Evolutionary conservation across 2,113 vertebrate genomes (phyloP).

Genomic region (Mormyrus lacerda): DNA sequence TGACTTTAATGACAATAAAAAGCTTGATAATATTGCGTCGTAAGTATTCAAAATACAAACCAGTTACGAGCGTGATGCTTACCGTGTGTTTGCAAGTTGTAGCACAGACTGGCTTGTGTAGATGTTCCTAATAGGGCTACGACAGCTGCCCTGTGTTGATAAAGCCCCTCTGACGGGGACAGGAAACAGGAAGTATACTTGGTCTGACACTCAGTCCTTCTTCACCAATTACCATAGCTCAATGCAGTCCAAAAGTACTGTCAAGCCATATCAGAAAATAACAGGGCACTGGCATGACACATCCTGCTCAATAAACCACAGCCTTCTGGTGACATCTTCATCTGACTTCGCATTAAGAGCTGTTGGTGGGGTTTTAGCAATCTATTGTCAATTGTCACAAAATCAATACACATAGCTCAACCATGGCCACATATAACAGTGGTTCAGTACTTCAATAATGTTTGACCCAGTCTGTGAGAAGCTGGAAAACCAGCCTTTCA

Average conservation of each 20-base stretch:
- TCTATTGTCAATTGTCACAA: background rate
- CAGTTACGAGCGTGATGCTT: constrained; percentile 26
- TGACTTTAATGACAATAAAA: background rate
- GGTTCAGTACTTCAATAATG: background rate
- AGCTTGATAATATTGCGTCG: background rate
- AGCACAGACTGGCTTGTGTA: constrained; percentile 14
- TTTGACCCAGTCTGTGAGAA: background rate
- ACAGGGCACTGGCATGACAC: background rate
- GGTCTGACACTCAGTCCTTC: background rate
- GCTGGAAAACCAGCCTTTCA: background rate
- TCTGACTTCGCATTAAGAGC: background rate
- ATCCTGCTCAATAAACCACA: background rate
- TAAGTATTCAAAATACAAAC: background rate
- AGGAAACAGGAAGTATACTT: constrained; percentile 15
- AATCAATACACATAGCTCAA: background rate
- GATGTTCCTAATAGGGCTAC: background rate
- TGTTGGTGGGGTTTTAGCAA: background rate
- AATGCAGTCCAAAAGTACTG: background rate
- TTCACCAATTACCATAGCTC: background rate
- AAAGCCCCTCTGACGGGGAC: constrained; percentile 34
- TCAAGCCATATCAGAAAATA: background rate
- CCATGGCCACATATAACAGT: background rate
- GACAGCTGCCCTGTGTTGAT: constrained; percentile 55
- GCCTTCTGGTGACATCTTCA: background rate
- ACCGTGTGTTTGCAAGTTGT: constrained; percentile 36